These are phyloP conservation scores for Trichonephila inaurata DNA, from an alignment of 1,140 invertebrate species.

Conservation along the genomic window DNA sequence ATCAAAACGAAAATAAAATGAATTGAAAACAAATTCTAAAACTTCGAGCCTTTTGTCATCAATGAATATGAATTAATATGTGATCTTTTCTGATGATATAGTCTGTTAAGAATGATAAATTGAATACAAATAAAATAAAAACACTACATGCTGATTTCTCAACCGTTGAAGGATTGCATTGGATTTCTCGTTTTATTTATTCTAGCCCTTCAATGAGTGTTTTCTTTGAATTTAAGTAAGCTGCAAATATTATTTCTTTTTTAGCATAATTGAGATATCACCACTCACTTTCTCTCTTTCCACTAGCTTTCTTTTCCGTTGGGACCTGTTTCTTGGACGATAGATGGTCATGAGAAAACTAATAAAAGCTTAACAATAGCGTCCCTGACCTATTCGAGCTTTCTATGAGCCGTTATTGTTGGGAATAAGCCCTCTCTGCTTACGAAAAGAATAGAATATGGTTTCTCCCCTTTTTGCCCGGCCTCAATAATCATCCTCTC, in stretches of 20 bases:
- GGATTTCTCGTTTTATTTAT: neutral
- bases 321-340: conserved; percentile 24
- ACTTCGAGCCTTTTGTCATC: no score
- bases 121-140: no score
- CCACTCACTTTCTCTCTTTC: conserved; percentile 1
- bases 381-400: conserved; percentile 46
- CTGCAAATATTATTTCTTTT: conserved; percentile 9
- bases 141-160: neutral
- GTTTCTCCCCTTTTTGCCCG: conserved; percentile 2
- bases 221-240: neutral
- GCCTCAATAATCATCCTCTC: conserved; percentile 58
- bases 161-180: neutral
- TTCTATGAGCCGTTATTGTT: conserved; percentile 68
- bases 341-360: conserved; percentile 69
- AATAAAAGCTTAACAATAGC: conserved; percentile 72
- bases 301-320: conserved; percentile 19
- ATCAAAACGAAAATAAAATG: no score
- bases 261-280: conserved; percentile 46
- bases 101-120: no score
- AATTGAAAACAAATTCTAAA: no score
- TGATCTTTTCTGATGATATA: no score
- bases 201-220: neutral
- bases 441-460: conserved; percentile 61
- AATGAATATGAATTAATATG: no score
- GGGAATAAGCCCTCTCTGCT: conserved; percentile 51